Base-by-base conservation (phyloP, 2,113 vertebrate genomes). In the Anhinga anhinga region DNA sequence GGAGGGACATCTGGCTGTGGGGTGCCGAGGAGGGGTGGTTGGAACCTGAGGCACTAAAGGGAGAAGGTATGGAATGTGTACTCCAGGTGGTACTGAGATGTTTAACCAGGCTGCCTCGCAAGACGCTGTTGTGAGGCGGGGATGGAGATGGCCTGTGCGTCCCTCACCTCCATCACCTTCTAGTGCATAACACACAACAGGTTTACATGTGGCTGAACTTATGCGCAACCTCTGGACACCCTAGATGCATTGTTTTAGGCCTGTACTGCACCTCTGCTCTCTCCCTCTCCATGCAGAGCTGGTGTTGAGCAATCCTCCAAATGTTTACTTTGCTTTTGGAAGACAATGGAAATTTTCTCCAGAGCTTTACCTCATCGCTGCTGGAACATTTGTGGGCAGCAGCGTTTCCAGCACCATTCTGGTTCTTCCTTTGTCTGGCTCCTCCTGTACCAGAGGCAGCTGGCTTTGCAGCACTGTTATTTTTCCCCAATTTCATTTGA, bases 301-400 rank as follows among this genome's bases (percentile, higher is more conserved):
- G 53, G 18, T 23, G 22, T 89, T 95, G 73, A 93, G 86, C 66
- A 94, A 94, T 53, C 29, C 18, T 25, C 78, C 49, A 69, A 47
- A 30, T 80, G 78, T 85, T 96, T 94, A 69, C 44, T 93, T 93
- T 69, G 38, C 22, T 50, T 85, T 79, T 85, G 71, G 58, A 89
- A 85, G 81, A 95, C 91, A 95, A 82, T 89, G 91, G 74, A 94
- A 95, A 93, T 96, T 95, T 93, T 72, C 29, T 95, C 81, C 83
- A 91, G 70, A 95, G 53, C n/a, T 95, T 95, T 95, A 94, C 49
- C 53, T 92, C 83, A 89, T 96, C 11, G 0, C 83, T 93, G 34
- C 73, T 91, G 83, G 66, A 66, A 94, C 10, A 21, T 82, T 79
- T 87, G 81, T 70, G 78, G 53, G 81, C 62, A 89, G 81, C 53